Base-by-base conservation (phyloP, 2,888 invertebrate species). In the Cyclophora punctaria region DNA sequence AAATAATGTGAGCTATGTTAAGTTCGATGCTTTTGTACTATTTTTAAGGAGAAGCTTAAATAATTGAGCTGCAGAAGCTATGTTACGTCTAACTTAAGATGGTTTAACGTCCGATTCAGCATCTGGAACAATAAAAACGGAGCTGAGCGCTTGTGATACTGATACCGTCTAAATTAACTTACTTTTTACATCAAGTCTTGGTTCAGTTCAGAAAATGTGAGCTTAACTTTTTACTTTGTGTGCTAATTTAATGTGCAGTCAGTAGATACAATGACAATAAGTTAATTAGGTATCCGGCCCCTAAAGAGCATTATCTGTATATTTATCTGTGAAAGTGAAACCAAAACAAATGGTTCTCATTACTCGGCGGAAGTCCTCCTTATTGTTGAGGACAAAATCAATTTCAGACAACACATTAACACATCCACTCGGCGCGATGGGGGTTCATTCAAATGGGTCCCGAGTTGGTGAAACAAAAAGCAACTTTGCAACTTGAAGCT, bases 1-100 rank as follows among this genome's bases (percentile, higher is more conserved):
- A 58, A 57, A 66, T 62, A 60, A 55, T 52, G 59, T 52, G 52
- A 46, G 62, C 63, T 67, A 60, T 64, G 71, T 62, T 83, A 84
- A 87, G 83, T 85, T 84, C 83, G 82, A 80, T 70, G 68, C 56
- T 64, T 83, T 87, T 85, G 83, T 85, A 83, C 83, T 84, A 75
- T 80, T 68, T 61, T 62, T 61, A 62, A 53, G 59, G 59, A 59
- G 49, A 60, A 65, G 56, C 62, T 63, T 61, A 64, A 62, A 60
- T 62, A 53, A 54, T 57, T 55, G 48, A 57, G 59, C 45, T 52
- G 50, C 56, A 62, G 62, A 51, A 64, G 61, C 72, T 80, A 78
- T 50, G 76, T 77, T 76, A 76, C 66, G 67, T 71, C 74, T 83
- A 80, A 57, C 50, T 58, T 56, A 51, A 62, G 63, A 59, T 69